Evolutionary conservation across 2,797 vertebrate species (phyloP).

Genomic region (Sebastes alutus): DNA sequence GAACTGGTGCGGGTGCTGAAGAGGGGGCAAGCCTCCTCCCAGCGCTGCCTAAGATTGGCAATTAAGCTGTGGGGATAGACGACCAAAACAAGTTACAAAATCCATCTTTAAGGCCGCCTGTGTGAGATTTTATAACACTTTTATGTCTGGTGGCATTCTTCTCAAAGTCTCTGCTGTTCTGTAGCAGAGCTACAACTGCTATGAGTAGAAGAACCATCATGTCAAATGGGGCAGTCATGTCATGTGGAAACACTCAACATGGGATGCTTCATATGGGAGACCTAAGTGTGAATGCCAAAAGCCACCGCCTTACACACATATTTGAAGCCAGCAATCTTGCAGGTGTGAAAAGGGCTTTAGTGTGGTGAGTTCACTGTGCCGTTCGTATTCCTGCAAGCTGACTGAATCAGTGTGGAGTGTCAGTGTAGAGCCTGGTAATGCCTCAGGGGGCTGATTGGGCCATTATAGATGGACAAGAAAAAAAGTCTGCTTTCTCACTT

Average conservation of each 20-base stretch:
- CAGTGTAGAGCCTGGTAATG: slow-evolving; percentile 51
- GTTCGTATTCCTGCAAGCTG: slow-evolving; percentile 43
- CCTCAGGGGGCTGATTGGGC: slow-evolving; percentile 80
- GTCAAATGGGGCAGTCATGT: neutral
- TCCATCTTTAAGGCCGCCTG: neutral
- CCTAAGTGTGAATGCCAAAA: neutral
- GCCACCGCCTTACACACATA: neutral
- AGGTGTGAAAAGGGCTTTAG: slow-evolving; percentile 25
- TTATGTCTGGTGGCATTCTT: neutral
- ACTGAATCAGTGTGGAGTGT: slow-evolving; percentile 65
- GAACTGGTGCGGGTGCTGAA: neutral
- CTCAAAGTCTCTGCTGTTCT: neutral
- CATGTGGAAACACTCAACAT: slow-evolving; percentile 1
- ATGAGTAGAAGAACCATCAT: neutral
- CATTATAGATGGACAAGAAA: slow-evolving; percentile 79
- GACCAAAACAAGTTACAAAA: neutral
- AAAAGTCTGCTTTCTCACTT: slow-evolving; percentile 79
- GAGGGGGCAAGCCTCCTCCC: neutral
- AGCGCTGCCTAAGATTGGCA: neutral
- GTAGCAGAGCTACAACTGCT: neutral
- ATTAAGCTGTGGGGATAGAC: neutral
- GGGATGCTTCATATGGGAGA: neutral
- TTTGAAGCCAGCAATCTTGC: slow-evolving; percentile 6
- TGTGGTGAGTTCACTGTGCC: slow-evolving; percentile 15
- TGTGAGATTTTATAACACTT: neutral